A percentile compares a stretch with the other conserved stretches of the same genome.
phyloP scores from a whole-genome alignment of 2,113 vertebrate genomes.

The Leptobrachium ailaonicum region DNA sequence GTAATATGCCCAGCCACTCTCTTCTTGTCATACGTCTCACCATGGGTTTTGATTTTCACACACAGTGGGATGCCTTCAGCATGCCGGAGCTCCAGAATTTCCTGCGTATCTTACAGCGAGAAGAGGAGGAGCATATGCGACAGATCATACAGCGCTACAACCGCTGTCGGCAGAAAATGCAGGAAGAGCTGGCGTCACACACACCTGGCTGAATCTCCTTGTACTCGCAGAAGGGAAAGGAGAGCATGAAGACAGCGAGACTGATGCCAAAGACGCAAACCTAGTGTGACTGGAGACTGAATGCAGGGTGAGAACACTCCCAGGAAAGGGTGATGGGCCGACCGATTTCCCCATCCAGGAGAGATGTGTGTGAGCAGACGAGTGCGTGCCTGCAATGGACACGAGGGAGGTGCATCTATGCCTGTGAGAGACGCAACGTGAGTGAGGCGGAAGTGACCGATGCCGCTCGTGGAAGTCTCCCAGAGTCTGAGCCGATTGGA shows the following conservation, averaged over 20 bases:
- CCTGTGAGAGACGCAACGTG: neutral
- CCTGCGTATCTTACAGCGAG: conserved; percentile 86
- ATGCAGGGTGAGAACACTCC: neutral
- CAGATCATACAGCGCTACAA: conserved; percentile 84
- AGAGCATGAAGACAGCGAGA: conserved; percentile 40
- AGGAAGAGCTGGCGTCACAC: conserved; percentile 74
- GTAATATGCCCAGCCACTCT: no score
- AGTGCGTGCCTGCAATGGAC: conserved; percentile 41
- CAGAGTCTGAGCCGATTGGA: neutral
- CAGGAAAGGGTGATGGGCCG: neutral
- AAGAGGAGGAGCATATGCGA: conserved; percentile 88
- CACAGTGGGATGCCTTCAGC: conserved; percentile 92
- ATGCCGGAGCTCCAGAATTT: conserved; percentile 91
- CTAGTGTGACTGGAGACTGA: conserved; percentile 43
- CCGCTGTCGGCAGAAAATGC: conserved; percentile 68
- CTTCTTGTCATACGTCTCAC: neutral
- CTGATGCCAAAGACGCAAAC: conserved; percentile 25
- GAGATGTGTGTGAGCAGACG: conserved; percentile 39
- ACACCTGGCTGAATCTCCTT: conserved; percentile 75
- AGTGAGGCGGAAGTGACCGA: neutral
- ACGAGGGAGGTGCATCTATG: accelerated
- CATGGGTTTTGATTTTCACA: neutral
- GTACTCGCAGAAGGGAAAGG: conserved; percentile 28
- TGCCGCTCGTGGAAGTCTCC: neutral
- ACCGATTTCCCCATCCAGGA: conserved; percentile 10